Base-by-base conservation (phyloP, 2,797 vertebrate genomes). In the Mus caroli region DNA sequence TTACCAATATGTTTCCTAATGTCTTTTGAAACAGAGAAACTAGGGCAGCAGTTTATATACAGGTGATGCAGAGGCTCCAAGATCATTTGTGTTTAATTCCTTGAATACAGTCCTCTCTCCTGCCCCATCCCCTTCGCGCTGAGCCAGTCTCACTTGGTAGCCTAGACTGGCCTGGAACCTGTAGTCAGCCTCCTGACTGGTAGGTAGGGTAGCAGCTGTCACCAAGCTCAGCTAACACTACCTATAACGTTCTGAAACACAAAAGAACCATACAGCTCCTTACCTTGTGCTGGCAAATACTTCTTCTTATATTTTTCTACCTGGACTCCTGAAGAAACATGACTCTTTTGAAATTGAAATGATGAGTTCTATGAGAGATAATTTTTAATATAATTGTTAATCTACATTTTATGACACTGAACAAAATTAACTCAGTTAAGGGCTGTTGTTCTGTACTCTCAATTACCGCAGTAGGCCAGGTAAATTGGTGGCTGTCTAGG, bases 281-380 rank as follows among this genome's bases (percentile, higher is more conserved):
- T 98, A 99, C 99, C 99, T 98, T 98, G 92, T 92, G 92, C 84
- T 43, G 94, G 96, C 62, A 98, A 98, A 40, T 95, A 95, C 77
- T 95, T 98, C 97, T 79, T 98, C 92, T 92, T 97, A 96, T 46
- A 95, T 88, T 98, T 98, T 96, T 98, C 98, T 79, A 88, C 82
- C 93, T 96, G 98, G 95, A 13, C 95, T 69, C 97, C 96, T 3
- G 90, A 88, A 97, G 98, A 98, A 83, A 86, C 96, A 31, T 97
- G 98, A 92, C 88, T 98, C 97, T 94, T 98, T 43, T 95, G 97
- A 89, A 97, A 96, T 84, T 97, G 98, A 26, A 97, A 95, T 31
- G 98, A 98, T 37, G 98, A 98, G 94, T 97, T 99, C 99, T 99
- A 97, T 19, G 43, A 96, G 31, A 97, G 64, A 92, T 11, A 94